Evolutionary conservation across 2,888 invertebrate genomes (phyloP).

Genomic region (Taenaris catops): DNA sequence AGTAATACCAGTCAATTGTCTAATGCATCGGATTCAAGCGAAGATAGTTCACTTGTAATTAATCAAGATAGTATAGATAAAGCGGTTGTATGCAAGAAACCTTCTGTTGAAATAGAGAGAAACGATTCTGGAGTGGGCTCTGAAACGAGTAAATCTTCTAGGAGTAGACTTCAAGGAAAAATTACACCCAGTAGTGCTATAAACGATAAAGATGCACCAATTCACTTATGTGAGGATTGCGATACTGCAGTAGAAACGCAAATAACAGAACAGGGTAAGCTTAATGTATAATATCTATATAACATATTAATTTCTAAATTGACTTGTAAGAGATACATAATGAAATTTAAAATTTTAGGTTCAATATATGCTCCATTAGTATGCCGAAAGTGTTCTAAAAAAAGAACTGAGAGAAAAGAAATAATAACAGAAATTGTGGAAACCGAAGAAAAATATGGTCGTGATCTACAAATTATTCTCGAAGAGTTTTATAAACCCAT

Average conservation of each 20-base stretch:
- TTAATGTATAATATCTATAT: not conserved
- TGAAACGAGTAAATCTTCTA: constrained; percentile 92
- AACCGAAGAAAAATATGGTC: constrained; percentile 96
- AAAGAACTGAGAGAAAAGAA: constrained; percentile 94
- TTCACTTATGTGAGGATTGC: constrained; percentile 91
- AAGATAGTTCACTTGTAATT: constrained; percentile 87
- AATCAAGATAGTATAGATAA: constrained; percentile 80
- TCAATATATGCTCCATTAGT: constrained; percentile 88
- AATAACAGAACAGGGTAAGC: constrained; percentile 82
- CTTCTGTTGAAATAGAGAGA: constrained; percentile 89
- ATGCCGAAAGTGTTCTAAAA: constrained; percentile 93
- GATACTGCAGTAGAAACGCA: constrained; percentile 89
- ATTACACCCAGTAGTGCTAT: constrained; percentile 66
- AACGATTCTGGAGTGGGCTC: constrained; percentile 96
- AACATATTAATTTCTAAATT: no score
- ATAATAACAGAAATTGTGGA: constrained; percentile 97
- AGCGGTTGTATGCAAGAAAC: constrained; percentile 75
- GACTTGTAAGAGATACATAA: no score
- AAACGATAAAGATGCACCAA: constrained; percentile 80
- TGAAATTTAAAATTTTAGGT: constrained; percentile 76
- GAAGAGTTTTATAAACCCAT: constrained; percentile 97
- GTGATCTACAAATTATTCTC: constrained; percentile 94
- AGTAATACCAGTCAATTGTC: constrained; percentile 88
- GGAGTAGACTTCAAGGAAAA: constrained; percentile 85
- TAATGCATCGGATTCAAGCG: constrained; percentile 91